These are phyloP conservation scores for Callyntrura guangdongensis DNA, from an alignment of 2,888 invertebrate species.

Conservation along the genomic window DNA sequence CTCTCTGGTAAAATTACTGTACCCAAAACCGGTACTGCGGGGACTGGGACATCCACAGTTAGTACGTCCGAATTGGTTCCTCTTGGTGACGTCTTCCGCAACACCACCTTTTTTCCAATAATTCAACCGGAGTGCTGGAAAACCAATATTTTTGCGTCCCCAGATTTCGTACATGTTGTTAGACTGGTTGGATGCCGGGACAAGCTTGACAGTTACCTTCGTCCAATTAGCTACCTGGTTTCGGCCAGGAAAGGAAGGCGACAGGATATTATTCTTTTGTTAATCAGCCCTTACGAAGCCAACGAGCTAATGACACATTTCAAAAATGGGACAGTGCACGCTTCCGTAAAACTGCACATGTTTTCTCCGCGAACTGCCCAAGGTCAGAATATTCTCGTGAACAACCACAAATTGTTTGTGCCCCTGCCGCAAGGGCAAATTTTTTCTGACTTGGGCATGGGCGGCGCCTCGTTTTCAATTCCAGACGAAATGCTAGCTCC, in stretches of 20 bases:
- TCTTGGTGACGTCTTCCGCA: not conserved
- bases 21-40: too few relatives aligned
- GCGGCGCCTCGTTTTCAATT: not conserved
- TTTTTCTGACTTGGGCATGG: too few relatives aligned
- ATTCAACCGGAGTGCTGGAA: slow-evolving; percentile 6
- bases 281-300: slow-evolving; percentile 57
- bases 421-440: slow-evolving; percentile 18
- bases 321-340: not conserved
- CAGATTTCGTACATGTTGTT: not conserved
- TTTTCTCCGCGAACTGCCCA: slow-evolving; percentile 28
- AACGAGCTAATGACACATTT: slow-evolving; percentile 55
- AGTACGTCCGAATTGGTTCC: not conserved
- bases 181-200: not conserved
- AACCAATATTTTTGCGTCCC: slow-evolving; percentile 2
- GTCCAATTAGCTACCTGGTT: slow-evolving; percentile 3
- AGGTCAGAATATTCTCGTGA: slow-evolving; percentile 48
- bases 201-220: not conserved
- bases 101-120: not conserved
- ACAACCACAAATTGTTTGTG: slow-evolving; percentile 19
- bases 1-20: not conserved
- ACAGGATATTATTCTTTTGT: not conserved
- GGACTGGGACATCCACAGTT: too few relatives aligned
- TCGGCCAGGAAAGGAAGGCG: not conserved
- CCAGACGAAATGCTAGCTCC: not conserved
- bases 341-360: slow-evolving; percentile 26